Percentiles rank a stretch among this genome's conserved stretches.
phyloP scores from a whole-genome alignment of 2,113 vertebrate genomes.

The Gallinago paraguaiae region DNA sequence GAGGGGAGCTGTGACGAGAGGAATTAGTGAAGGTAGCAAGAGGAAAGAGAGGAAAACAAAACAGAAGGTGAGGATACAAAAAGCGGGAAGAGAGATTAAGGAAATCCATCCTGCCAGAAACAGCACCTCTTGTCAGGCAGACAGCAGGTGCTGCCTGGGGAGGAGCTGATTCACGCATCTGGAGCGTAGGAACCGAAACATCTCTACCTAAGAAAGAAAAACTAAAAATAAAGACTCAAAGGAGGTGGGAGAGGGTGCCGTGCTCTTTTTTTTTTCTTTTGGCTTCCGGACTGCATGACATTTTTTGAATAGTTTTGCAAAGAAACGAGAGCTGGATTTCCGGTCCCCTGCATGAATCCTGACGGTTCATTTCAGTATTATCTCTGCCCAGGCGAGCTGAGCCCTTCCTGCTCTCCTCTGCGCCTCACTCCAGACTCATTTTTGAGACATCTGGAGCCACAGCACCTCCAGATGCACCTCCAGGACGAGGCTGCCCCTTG shows the following conservation, averaged over 20 bases:
- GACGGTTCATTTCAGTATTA: neutral
- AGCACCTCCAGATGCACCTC: neutral
- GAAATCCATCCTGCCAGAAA: constrained; percentile 59
- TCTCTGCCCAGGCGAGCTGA: neutral
- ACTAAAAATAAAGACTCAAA: constrained; percentile 12
- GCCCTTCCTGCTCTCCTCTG: neutral
- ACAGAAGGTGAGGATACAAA: constrained; percentile 31
- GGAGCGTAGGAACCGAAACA: constrained; percentile 20
- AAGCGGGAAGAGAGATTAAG: constrained; percentile 46
- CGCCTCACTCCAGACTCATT: neutral
- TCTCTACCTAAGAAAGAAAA: constrained; percentile 3
- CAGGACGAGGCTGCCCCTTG: neutral
- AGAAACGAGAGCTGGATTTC: neutral
- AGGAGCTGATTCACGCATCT: constrained; percentile 58
- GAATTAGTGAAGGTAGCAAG: neutral
- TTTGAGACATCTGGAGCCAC: neutral
- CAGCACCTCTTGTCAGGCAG: constrained; percentile 55
- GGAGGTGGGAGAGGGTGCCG: neutral
- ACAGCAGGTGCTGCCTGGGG: constrained; percentile 62
- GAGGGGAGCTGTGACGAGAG: neutral
- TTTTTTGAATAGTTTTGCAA: neutral
- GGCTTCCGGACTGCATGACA: neutral
- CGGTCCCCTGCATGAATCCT: neutral
- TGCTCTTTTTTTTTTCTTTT: neutral
- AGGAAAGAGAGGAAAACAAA: constrained; percentile 34